Evolutionary conservation across 2,888 invertebrate genomes (phyloP).

Genomic region (Eilema sororculum): DNA sequence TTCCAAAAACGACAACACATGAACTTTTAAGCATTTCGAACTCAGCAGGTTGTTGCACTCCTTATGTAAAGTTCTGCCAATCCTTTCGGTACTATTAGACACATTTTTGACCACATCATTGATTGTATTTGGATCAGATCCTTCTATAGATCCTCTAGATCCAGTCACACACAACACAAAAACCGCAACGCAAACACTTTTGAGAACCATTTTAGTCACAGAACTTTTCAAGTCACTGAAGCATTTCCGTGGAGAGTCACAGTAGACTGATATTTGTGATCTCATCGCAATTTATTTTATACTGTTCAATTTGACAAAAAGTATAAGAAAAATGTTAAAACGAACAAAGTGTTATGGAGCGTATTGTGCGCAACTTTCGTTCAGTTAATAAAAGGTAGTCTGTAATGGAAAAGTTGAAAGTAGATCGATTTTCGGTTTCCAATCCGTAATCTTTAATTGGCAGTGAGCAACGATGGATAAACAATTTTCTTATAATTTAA

Average conservation of each 20-base stretch:
- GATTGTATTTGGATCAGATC: conserved; percentile 63
- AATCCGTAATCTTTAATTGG: conserved; percentile 49
- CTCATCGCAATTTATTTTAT: conserved; percentile 76
- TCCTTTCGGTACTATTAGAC: conserved; percentile 61
- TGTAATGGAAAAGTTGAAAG: conserved; percentile 66
- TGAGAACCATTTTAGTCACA: conserved; percentile 68
- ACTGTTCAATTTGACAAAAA: conserved; percentile 64
- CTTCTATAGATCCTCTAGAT: conserved; percentile 68
- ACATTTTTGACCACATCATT: conserved; percentile 54
- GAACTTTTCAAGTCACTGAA: conserved; percentile 57
- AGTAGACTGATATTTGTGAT: conserved; percentile 68
- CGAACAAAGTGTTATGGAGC: conserved; percentile 60
- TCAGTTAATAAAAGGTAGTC: conserved; percentile 56
- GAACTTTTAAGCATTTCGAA: conserved; percentile 92
- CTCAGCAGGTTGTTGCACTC: conserved; percentile 83
- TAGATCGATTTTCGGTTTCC: conserved; percentile 53
- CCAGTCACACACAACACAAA: conserved; percentile 56
- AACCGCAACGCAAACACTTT: conserved; percentile 59
- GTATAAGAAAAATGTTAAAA: conserved; percentile 70
- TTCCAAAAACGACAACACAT: conserved; percentile 92
- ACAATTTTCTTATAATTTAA: neutral
- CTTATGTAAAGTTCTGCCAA: conserved; percentile 75
- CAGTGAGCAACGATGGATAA: conserved; percentile 13
- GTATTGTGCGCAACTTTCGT: conserved; percentile 76
- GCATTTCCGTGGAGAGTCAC: conserved; percentile 68